Percentiles rank a stretch among this genome's conserved stretches.
phyloP scores from a whole-genome alignment of 2,888 invertebrate species.

The Drosophila paranaensis region DNA sequence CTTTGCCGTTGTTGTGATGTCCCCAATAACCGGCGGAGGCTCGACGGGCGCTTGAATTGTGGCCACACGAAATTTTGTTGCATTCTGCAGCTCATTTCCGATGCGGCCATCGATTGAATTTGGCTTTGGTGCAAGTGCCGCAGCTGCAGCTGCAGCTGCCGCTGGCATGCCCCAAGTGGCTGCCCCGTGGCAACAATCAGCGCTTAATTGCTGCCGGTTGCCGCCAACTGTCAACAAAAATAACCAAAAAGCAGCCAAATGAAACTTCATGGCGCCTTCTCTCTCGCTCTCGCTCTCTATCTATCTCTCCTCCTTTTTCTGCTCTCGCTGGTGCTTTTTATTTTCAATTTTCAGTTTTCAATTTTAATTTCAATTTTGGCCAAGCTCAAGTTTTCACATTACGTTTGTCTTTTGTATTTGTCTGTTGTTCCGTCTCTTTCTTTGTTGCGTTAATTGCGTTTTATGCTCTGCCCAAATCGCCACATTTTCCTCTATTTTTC shows the following conservation, averaged over 20 bases:
- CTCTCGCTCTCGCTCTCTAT: neutral
- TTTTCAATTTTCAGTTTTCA: conserved; percentile 41
- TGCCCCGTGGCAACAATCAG: conserved; percentile 59
- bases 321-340: conserved; percentile 5
- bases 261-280: conserved; percentile 74
- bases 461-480: conserved; percentile 37
- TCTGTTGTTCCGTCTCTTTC: conserved; percentile 25
- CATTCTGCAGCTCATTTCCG: conserved; percentile 75
- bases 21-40: conserved; percentile 56
- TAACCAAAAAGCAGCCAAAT: conserved; percentile 78
- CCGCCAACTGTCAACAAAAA: conserved; percentile 81
- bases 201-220: conserved; percentile 73
- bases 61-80: conserved; percentile 57
- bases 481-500: conserved; percentile 53
- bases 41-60: conserved; percentile 27
- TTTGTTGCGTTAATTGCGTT: conserved; percentile 56
- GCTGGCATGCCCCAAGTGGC: conserved; percentile 52
- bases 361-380: conserved; percentile 52
- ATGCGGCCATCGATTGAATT: conserved; percentile 50
- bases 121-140: conserved; percentile 32
- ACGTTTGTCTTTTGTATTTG: conserved; percentile 45
- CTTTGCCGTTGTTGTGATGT: conserved; percentile 53
- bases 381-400: conserved; percentile 51
- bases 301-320: neutral
- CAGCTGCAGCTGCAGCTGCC: conserved; percentile 26